Base-by-base conservation (phyloP, 2,888 invertebrate species). In the Drosophila robusta region DNA sequence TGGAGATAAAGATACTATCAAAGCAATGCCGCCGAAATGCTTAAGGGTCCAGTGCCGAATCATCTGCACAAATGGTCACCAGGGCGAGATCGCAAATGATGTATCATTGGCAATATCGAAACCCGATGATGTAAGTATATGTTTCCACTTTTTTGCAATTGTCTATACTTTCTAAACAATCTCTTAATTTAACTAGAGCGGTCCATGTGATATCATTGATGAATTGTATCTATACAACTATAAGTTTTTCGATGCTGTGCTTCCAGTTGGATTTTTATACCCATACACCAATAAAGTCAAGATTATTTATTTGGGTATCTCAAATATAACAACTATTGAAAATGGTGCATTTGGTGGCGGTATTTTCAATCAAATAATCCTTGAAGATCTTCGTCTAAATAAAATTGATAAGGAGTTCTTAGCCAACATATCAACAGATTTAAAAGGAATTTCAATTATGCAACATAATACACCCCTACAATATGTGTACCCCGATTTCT, bases 141-240 rank as follows among this genome's bases (percentile, higher is more conserved):
- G 3, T 1, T 16, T 4, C 3, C 0, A 7, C 22, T 29, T 2
- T 2, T 4, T 4, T 9, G 9, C 1, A 6, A 3, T 14, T 4
- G 1, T 8, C 9, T 9, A 16, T 9, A 18, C 11, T 26, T 16
- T 29, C 8, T 3, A 18, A 39, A 24, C 6, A 39, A 6, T 1
- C 8, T 22, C 47, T 61, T 5, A 32, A 77, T 78, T 18, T 46
- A 16, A 8, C 8, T 14, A 66, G 56, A 2, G 3, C n/a, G 1
- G 24, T 12, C 1, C n/a, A 0, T 91, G 90, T 32, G 4, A 52
- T 0, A 11, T 26, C 4, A 73, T 91, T 8, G 73, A 83, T 0
- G 87, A 90, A 8, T 57, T 91, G 4, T 73, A 80, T n/a, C 63
- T 91, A 0, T 83, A 87, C 45, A 87, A 79, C 49, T 90, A 90